Evolutionary conservation across 2,797 vertebrate genomes (phyloP).

Genomic region (Furcifer pardalis): DNA sequence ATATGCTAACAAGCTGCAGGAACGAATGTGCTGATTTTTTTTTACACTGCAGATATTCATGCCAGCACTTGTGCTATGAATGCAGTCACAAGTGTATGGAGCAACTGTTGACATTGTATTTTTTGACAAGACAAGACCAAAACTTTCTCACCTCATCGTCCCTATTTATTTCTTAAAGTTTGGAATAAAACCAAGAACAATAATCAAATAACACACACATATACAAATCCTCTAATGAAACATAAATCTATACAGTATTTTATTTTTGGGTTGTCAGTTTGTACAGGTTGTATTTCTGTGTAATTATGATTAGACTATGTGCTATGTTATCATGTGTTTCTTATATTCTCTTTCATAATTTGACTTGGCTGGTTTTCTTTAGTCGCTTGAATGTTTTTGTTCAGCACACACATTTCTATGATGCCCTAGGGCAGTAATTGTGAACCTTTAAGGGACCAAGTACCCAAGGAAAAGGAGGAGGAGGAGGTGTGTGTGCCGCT

Average conservation of each 20-base stretch:
- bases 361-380: background rate
- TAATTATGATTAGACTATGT: background rate
- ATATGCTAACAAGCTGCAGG: slow-evolving; percentile 76
- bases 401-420: too few relatives aligned
- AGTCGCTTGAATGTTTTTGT: too few relatives aligned
- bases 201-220: background rate
- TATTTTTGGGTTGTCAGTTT: background rate
- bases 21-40: slow-evolving; percentile 58
- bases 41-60: slow-evolving; percentile 73
- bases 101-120: slow-evolving; percentile 56
- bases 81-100: slow-evolving; percentile 48
- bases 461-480: too few relatives aligned
- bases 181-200: slow-evolving; percentile 26
- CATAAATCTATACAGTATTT: background rate
- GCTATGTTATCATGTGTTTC: background rate
- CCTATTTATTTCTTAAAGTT: slow-evolving; percentile 46
- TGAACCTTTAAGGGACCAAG: too few relatives aligned
- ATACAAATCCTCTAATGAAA: background rate
- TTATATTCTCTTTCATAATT: background rate
- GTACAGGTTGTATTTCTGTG: background rate
- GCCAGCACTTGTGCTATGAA: slow-evolving; percentile 38
- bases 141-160: slow-evolving; percentile 24
- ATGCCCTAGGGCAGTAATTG: too few relatives aligned
- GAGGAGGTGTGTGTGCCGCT: too few relatives aligned
- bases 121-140: slow-evolving; percentile 50